Evolutionary conservation across 2,888 invertebrate genomes (phyloP).

Genomic region (Acleris sparsana): DNA sequence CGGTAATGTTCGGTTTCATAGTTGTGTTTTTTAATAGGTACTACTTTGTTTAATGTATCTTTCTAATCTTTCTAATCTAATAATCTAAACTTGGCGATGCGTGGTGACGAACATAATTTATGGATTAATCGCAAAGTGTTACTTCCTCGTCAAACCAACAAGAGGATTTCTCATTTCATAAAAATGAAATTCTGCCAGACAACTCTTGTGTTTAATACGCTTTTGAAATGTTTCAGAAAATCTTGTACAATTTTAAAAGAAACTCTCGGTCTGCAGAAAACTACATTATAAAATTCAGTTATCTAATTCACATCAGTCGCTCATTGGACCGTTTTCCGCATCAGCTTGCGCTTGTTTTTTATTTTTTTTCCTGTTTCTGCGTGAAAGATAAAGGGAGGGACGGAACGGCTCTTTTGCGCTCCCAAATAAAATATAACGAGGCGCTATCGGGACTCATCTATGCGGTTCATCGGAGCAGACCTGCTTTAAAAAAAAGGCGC

Average conservation of each 20-base stretch:
- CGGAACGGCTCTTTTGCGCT: constrained; percentile 10
- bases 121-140: no score
- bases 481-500: no score
- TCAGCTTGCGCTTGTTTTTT: background rate
- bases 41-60: no score
- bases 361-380: constrained; percentile 13
- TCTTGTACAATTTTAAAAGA: background rate
- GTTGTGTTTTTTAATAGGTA: no score
- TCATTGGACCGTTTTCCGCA: constrained; percentile 1
- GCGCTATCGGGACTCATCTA: constrained; percentile 33
- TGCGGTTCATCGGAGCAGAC: constrained; percentile 40
- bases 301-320: background rate
- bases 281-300: constrained; percentile 1
- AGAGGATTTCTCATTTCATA: no score
- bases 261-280: constrained; percentile 1
- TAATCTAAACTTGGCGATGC: no score
- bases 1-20: no score
- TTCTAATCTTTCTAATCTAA: no score
- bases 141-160: no score
- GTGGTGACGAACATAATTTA: no score
- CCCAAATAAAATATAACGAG: constrained; percentile 31
- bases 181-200: no score
- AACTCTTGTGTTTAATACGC: no score
- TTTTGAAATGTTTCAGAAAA: background rate
- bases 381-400: constrained; percentile 13